Percentiles rank a stretch among this genome's conserved stretches.
phyloP scores from a whole-genome alignment of 2,113 vertebrate species.

The Carettochelys insculpta region DNA sequence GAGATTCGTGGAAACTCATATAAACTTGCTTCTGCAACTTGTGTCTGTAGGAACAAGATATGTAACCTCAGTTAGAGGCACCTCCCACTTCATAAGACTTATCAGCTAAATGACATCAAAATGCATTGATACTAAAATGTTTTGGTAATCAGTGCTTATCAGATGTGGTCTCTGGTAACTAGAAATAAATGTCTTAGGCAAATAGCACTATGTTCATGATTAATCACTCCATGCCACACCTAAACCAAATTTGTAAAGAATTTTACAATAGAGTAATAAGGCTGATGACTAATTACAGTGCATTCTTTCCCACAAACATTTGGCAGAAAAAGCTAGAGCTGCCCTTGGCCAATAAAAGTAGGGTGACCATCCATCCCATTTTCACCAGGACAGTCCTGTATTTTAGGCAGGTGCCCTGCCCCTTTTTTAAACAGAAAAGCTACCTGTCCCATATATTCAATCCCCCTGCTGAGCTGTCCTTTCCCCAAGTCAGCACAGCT shows the following conservation, averaged over 20 bases:
- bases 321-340: not conserved
- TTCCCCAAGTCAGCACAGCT: no score
- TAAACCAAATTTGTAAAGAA: not conserved
- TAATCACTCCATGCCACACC: not conserved
- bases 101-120: not conserved
- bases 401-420: no score
- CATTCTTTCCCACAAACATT: not conserved
- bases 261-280: not conserved
- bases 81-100: constrained; percentile 45
- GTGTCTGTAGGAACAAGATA: not conserved
- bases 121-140: no score
- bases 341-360: rapidly evolving
- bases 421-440: no score
- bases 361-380: no score
- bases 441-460: no score
- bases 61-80: not conserved
- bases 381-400: no score
- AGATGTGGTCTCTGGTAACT: not conserved
- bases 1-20: not conserved
- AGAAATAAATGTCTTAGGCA: not conserved
- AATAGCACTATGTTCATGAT: not conserved
- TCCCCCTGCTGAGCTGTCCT: no score
- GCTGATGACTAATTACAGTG: not conserved
- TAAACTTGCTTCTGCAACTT: not conserved
- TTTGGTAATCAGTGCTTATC: not conserved